Percentiles rank a stretch among this genome's conserved stretches.
Conservation (phyloP, 2,888 invertebrate genomes). For the Merodon equestris region DNA sequence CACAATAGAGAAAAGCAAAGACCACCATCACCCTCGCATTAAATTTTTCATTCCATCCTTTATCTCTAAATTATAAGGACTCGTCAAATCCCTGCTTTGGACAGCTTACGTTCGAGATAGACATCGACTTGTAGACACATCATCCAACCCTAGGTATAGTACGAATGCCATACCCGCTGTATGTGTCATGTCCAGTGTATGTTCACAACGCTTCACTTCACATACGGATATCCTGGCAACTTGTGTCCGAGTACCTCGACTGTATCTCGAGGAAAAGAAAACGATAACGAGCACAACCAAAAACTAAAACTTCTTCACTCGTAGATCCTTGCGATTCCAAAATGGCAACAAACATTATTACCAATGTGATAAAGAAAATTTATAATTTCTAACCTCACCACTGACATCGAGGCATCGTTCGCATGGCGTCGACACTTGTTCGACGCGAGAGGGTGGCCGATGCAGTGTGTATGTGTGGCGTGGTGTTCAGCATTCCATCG, state of each 20-base stretch:
- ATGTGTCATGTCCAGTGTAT: constrained; percentile 50
- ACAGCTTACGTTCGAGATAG: constrained; percentile 33
- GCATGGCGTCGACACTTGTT: constrained; percentile 5
- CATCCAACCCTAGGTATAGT: background rate
- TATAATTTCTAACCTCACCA: constrained; percentile 52
- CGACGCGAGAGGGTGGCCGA: constrained; percentile 22
- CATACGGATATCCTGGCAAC: constrained; percentile 53
- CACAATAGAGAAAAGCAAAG: too few species aligned
- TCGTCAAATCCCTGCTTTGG: constrained; percentile 41
- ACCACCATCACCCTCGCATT: background rate
- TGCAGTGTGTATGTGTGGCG: constrained; percentile 24
- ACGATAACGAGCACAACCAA: constrained; percentile 12
- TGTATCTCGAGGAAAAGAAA: constrained; percentile 16
- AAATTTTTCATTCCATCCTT: background rate
- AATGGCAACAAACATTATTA: constrained; percentile 37
- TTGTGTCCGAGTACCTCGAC: constrained; percentile 40
- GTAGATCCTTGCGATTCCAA: constrained; percentile 20
- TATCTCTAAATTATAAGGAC: constrained; percentile 10
- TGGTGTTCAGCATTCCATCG: constrained; percentile 8
- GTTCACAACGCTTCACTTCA: constrained; percentile 37
- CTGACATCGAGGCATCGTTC: constrained; percentile 1
- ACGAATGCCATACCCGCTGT: background rate
- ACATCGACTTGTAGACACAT: constrained; percentile 15
- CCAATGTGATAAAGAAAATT: constrained; percentile 45
- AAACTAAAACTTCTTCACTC: constrained; percentile 40